These are phyloP conservation scores for Taxidea taxus DNA, from an alignment of 2,113 vertebrate species.

Conservation along the genomic window DNA sequence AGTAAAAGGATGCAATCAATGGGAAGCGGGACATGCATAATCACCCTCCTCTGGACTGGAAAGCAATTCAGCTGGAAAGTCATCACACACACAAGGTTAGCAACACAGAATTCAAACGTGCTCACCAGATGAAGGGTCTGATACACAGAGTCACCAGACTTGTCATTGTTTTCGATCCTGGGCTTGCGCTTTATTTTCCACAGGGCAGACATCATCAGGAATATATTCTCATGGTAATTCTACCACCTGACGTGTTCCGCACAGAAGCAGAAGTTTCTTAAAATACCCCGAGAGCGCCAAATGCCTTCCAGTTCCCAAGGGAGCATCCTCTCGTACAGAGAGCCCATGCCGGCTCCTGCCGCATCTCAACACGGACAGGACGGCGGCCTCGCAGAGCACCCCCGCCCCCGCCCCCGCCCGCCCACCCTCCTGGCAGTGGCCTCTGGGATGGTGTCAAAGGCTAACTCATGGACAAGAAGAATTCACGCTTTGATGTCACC, in stretches of 20 bases:
- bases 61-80: not conserved
- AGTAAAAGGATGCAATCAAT: not conserved
- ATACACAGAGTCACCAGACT: slow-evolving; percentile 87
- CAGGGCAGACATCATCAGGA: slow-evolving; percentile 78
- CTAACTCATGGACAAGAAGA: not conserved
- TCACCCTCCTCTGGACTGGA: too few relatives aligned
- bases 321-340: not conserved
- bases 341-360: not conserved
- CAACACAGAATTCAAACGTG: not conserved
- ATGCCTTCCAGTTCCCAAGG: not conserved
- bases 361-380: not conserved
- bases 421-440: not conserved
- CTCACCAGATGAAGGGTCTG: slow-evolving; percentile 93
- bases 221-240: slow-evolving; percentile 46
- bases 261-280: slow-evolving; percentile 41
- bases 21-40: not conserved
- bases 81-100: not conserved
- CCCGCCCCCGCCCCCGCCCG: too few relatives aligned
- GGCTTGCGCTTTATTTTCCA: slow-evolving; percentile 79
- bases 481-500: slow-evolving; percentile 28
- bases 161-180: slow-evolving; percentile 66
- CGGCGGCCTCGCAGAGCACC: not conserved
- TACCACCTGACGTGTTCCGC: slow-evolving; percentile 45
- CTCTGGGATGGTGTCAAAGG: not conserved
- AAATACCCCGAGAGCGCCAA: not conserved